Evolutionary conservation across 2,888 invertebrate genomes (phyloP).

Genomic region (Octonoba sinensis): DNA sequence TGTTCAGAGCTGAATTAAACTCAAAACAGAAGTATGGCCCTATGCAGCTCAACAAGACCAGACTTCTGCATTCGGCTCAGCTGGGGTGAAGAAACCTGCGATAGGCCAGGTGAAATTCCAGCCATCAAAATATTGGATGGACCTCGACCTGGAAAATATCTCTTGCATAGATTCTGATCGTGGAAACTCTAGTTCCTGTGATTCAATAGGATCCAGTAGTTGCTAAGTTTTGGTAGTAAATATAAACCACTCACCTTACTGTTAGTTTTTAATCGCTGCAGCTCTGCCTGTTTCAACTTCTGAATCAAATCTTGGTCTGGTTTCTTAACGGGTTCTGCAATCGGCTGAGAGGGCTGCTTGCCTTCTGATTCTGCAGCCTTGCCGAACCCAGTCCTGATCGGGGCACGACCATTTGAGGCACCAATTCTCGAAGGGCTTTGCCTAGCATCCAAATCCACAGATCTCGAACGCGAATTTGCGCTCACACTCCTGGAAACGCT

Average conservation of each 20-base stretch:
- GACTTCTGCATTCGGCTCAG: too few species aligned
- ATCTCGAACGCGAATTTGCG: conserved; percentile 11
- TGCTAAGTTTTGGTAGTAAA: not conserved
- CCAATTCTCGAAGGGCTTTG: not conserved
- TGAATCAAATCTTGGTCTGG: conserved; percentile 18
- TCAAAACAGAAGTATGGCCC: too few species aligned
- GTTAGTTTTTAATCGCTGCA: conserved; percentile 40
- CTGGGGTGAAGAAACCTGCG: too few species aligned
- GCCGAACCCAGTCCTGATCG: not conserved
- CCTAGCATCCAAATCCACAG: conserved; percentile 32
- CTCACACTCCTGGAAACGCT: not conserved
- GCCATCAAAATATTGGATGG: too few species aligned
- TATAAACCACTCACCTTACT: conserved; percentile 30
- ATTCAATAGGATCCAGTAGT: too few species aligned
- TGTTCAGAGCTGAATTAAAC: too few species aligned
- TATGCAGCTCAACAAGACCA: too few species aligned
- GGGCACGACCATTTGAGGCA: not conserved
- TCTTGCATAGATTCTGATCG: too few species aligned
- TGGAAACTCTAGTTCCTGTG: not conserved
- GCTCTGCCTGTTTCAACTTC: conserved; percentile 47
- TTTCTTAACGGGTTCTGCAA: conserved; percentile 14
- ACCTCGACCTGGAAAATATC: not conserved
- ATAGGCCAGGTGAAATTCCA: too few species aligned
- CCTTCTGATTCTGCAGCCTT: not conserved
- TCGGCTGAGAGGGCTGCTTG: not conserved